Percentiles rank a stretch among this genome's conserved stretches.
Conservation (phyloP, 1,140 invertebrate genomes). For the Teleopsis dalmanni region DNA sequence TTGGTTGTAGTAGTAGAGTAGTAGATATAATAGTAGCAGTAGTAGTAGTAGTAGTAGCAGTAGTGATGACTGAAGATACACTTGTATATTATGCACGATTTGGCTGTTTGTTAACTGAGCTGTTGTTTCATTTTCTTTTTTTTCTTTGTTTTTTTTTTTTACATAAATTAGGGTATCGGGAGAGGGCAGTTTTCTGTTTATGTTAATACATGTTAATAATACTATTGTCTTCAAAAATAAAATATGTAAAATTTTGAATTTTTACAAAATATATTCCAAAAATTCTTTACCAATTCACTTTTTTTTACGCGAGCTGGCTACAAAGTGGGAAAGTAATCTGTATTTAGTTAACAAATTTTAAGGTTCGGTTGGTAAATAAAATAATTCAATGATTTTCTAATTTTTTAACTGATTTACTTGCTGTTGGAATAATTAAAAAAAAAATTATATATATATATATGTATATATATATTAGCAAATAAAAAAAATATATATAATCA, state of each 20-base stretch:
- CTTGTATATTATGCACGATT: too few species aligned
- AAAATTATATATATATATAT: neutral
- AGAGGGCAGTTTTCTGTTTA: neutral
- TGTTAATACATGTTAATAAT: neutral
- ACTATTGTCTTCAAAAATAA: neutral
- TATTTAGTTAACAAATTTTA: too few species aligned
- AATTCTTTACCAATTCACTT: constrained; percentile 14
- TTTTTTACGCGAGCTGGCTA: constrained; percentile 13
- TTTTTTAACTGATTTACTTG: neutral
- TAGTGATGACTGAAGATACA: neutral
- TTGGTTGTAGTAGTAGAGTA: constrained; percentile 3
- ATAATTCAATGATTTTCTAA: neutral
- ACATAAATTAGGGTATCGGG: neutral
- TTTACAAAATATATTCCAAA: neutral
- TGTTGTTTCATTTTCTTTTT: too few species aligned
- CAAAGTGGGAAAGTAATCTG: neutral
- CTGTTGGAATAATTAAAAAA: neutral
- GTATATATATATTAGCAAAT: neutral
- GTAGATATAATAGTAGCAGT: neutral
- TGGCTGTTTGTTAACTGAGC: too few species aligned
- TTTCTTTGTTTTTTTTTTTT: too few species aligned
- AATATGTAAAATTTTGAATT: neutral
- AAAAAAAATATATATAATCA: neutral
- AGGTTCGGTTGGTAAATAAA: constrained; percentile 1
- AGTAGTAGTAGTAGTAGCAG: constrained; percentile 1